Base-by-base conservation (phyloP, 2,797 vertebrate genomes). In the Pseudomugil tenellus region DNA sequence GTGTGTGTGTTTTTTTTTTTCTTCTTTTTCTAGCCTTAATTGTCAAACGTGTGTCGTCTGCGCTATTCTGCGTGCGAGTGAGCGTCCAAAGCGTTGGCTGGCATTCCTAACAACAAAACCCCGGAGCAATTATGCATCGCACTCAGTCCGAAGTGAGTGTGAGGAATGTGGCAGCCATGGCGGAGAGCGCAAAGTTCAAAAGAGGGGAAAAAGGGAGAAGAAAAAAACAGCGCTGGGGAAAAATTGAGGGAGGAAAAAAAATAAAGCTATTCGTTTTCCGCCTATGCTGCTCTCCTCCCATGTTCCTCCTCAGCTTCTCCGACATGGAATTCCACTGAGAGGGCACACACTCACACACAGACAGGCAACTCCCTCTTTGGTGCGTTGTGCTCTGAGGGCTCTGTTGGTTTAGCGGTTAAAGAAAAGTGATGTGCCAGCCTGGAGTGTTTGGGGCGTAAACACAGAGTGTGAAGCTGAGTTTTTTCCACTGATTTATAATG, bases 251-350 rank as follows among this genome's bases (percentile, higher is more conserved):
- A 46, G 17, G 0, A 1, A 21, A 51, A 34, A 41, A 71, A 67
- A 72, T 63, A 68, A 65, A 87, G 76, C 55, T 58, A 74, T 88
- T 89, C 85, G 83, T 91, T 91, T 89, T 91, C 79, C 78, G 67
- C 79, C 85, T 72, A 69, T 67, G 63, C 84, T 66, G 84, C 86
- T 85, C 84, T 86, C 86, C 80, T 87, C 87, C 84, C 84, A 77
- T 85, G 80, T 84, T 87, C 82, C 85, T 86, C 83, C 85, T 88
- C 85, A 88, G 84, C 93, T 94, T 92, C 91, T 92, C 62, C 80
- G 67, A 89, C 89, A 88, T 86, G 79, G 85, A 92, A 92, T 89
- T 92, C 92, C 93, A 88, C 89, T 65, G 92, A 91, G 92, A 84
- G 90, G 90, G 80, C 83, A 72, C 81, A 67, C 87, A 70, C 74